Percentiles rank a stretch among this genome's conserved stretches.
Conservation (phyloP, 1,140 invertebrate species). For the Cotesia glomerata region DNA sequence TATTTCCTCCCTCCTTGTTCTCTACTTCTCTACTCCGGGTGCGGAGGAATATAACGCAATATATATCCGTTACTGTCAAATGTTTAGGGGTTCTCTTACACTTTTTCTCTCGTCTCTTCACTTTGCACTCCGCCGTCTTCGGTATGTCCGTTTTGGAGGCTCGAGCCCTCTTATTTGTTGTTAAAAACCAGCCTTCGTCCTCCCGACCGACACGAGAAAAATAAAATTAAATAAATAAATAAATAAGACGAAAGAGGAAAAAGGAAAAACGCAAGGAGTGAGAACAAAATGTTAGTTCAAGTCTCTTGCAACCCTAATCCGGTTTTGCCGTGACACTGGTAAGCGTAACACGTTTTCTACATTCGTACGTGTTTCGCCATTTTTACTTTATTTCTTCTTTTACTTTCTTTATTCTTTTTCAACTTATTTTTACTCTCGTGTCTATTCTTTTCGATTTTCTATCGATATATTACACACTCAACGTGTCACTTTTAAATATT, state of each 20-base stretch:
- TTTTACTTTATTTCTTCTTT: slow-evolving; percentile 1
- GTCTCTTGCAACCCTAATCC: slow-evolving; percentile 23
- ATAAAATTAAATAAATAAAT: not conserved
- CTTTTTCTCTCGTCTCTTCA: not conserved
- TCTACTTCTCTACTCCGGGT: not conserved
- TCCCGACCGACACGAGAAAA: not conserved
- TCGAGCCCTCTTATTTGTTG: not conserved
- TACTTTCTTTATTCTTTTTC: not conserved
- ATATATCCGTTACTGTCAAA: slow-evolving; percentile 24
- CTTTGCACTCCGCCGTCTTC: not conserved
- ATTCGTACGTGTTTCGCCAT: slow-evolving; percentile 10
- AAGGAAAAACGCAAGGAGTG: not conserved
- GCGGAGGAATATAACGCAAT: not conserved
- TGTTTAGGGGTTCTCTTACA: slow-evolving; percentile 5
- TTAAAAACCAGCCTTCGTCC: not conserved
- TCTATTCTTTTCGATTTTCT: too few species aligned
- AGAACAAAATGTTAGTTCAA: not conserved
- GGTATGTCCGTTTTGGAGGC: slow-evolving; percentile 1
- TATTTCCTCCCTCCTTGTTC: too few species aligned
- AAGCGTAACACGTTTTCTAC: slow-evolving; percentile 16
- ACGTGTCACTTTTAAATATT: too few species aligned
- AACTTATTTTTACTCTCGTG: not conserved
- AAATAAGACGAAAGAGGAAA: slow-evolving; percentile 4
- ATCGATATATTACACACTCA: too few species aligned
- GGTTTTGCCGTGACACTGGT: slow-evolving; percentile 18